Percentiles rank a stretch among this genome's conserved stretches.
phyloP scores from a whole-genome alignment of 2,888 invertebrate species.

The Aphidius colemani region DNA sequence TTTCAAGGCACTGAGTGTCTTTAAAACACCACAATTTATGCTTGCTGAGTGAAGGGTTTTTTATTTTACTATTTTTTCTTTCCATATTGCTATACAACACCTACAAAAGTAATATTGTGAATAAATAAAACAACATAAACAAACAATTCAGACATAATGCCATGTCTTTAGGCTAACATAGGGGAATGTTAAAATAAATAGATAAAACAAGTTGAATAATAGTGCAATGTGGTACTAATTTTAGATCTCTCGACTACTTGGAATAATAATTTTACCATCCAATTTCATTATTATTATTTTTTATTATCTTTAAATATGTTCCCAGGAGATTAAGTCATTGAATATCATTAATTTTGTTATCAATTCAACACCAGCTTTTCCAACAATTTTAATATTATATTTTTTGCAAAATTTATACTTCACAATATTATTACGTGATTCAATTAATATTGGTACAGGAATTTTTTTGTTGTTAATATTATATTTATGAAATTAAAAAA shows the following conservation, averaged over 20 bases:
- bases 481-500: neutral
- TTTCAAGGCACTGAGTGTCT: no score
- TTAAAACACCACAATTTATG: no score
- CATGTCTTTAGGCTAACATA: no score
- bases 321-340: slow-evolving; percentile 7
- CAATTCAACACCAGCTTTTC: neutral
- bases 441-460: no score
- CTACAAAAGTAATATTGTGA: no score
- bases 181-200: no score
- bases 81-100: no score
- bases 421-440: neutral
- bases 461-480: neutral
- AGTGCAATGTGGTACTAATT: neutral
- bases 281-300: neutral
- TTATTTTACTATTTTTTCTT: no score
- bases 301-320: neutral
- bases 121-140: neutral
- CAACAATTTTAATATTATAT: neutral
- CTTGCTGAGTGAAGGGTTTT: no score
- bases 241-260: neutral
- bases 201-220: neutral
- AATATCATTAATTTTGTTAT: neutral
- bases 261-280: neutral
- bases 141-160: neutral
- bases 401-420: neutral